These are phyloP conservation scores for Poeciliopsis presidionis DNA, from an alignment of 2,797 vertebrate genomes.

Conservation along the genomic window DNA sequence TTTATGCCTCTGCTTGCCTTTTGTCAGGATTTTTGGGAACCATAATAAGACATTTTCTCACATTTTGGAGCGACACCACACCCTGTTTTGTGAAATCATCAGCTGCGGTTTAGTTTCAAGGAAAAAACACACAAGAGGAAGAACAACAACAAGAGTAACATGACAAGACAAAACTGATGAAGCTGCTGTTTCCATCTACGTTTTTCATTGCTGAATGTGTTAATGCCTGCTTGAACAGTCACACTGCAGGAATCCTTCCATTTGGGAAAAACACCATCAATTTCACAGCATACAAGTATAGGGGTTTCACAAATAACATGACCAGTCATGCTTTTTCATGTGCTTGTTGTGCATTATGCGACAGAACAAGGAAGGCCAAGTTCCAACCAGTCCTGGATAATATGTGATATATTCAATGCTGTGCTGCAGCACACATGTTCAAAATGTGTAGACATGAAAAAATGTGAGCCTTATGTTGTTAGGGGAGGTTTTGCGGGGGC, in stretches of 20 bases:
- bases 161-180: conserved; percentile 9
- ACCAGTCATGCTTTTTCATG: neutral
- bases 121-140: neutral
- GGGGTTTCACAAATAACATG: neutral
- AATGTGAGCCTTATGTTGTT: neutral
- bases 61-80: conserved; percentile 1
- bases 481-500: neutral
- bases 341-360: neutral
- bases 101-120: conserved; percentile 21
- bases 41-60: conserved; percentile 28
- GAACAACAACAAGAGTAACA: conserved; percentile 3
- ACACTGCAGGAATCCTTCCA: conserved; percentile 7
- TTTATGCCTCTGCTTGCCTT: conserved; percentile 36
- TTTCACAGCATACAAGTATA: neutral
- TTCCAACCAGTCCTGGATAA: neutral
- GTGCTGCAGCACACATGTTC: neutral
- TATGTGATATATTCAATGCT: neutral
- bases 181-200: neutral
- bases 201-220: conserved; percentile 5
- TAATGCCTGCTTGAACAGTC: conserved; percentile 8
- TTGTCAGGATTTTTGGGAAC: conserved; percentile 37
- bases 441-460: neutral
- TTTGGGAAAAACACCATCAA: conserved; percentile 8
- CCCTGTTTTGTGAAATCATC: conserved; percentile 34
- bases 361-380: neutral